phyloP scores from a whole-genome alignment of 2,888 invertebrate species.

The Drymonia ruficornis region DNA sequence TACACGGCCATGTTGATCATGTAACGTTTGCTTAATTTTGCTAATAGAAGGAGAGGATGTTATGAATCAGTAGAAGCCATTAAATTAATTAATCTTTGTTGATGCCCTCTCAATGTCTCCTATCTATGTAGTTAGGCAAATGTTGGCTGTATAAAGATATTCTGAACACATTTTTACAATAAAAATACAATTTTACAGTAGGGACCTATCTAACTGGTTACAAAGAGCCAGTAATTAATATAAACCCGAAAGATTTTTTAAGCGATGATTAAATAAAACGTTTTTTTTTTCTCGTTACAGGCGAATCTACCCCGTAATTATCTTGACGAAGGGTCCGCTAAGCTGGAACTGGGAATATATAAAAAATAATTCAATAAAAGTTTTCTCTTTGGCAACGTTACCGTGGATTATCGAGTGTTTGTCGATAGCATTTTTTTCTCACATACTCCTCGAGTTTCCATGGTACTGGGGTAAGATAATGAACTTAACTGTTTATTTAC shows the following conservation, averaged over 20 bases:
- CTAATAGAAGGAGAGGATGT: conserved; percentile 27
- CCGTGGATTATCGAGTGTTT: conserved; percentile 80
- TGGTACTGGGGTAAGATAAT: conserved; percentile 79
- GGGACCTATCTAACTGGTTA: background rate
- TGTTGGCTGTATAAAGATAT: too few species aligned
- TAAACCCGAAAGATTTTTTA: background rate
- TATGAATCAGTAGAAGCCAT: conserved; percentile 28
- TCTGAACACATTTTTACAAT: too few species aligned
- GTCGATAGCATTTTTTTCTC: conserved; percentile 69
- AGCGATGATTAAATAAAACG: background rate
- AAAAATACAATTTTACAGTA: too few species aligned
- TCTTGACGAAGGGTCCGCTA: conserved; percentile 77
- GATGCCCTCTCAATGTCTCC: background rate
- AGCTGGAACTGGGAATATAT: conserved; percentile 81
- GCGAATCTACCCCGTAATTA: conserved; percentile 78
- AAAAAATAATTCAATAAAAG: conserved; percentile 74
- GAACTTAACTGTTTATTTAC: conserved; percentile 4
- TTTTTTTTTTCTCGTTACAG: conserved; percentile 52
- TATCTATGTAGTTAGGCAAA: too few species aligned
- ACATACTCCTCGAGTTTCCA: conserved; percentile 73
- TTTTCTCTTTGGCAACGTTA: conserved; percentile 78
- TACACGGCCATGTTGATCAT: background rate
- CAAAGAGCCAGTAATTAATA: background rate
- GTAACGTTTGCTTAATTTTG: conserved; percentile 19
- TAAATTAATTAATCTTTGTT: conserved; percentile 33